These are phyloP conservation scores for Rugalucina vietnamica DNA, from an alignment of 2,888 invertebrate genomes.

Conservation along the genomic window DNA sequence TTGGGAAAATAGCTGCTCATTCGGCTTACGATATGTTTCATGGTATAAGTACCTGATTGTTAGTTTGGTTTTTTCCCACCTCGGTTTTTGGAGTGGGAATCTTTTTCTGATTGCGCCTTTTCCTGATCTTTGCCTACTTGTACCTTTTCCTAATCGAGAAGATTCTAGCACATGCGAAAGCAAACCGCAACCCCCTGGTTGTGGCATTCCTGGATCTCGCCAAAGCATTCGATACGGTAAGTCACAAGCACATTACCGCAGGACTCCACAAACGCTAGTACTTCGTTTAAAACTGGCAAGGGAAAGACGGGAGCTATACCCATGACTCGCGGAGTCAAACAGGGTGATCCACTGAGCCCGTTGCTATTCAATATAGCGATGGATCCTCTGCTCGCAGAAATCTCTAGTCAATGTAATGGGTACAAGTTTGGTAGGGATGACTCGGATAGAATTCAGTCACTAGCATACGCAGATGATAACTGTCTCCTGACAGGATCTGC, in stretches of 20 bases:
- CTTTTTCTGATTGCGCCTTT: too few species aligned
- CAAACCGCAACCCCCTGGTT: not conserved
- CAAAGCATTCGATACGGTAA: conserved; percentile 17
- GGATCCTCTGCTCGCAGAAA: conserved; percentile 38
- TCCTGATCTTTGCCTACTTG: too few species aligned
- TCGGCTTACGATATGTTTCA: too few species aligned
- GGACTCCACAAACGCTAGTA: conserved; percentile 14
- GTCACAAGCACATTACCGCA: conserved; percentile 26
- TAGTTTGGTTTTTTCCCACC: too few species aligned
- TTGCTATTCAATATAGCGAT: conserved; percentile 50
- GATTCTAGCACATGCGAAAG: conserved; percentile 25
- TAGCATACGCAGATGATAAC: conserved; percentile 42
- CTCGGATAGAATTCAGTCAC: not conserved
- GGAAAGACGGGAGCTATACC: conserved; percentile 19
- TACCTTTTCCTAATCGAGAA: conserved; percentile 26
- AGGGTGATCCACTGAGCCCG: conserved; percentile 41
- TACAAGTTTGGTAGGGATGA: conserved; percentile 16
- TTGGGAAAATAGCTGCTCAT: too few species aligned
- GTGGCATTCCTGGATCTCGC: conserved; percentile 35
- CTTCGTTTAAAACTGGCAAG: not conserved
- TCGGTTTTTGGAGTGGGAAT: too few species aligned
- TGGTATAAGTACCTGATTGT: too few species aligned
- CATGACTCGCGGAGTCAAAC: conserved; percentile 46
- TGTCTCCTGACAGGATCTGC: conserved; percentile 20
- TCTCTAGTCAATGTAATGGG: conserved; percentile 18